Evolutionary conservation across 2,797 vertebrate genomes (phyloP).

Genomic region (Notolepis coatsorum): DNA sequence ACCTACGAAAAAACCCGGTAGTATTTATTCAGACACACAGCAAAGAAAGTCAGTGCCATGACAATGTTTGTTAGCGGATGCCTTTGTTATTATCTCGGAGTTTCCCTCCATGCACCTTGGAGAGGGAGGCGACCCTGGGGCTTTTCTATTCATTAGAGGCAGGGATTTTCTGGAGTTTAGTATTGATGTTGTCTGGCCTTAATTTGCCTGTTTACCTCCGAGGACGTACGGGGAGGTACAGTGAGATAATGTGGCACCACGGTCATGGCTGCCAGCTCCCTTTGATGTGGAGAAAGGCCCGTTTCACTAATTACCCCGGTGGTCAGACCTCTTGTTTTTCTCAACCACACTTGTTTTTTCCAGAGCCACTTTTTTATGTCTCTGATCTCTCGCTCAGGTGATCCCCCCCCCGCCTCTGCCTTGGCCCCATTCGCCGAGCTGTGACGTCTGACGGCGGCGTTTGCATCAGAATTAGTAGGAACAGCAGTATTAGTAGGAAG

Average conservation of each 20-base stretch:
- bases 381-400: slow-evolving; percentile 39
- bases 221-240: slow-evolving; percentile 64
- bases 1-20: slow-evolving; percentile 1
- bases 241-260: slow-evolving; percentile 71
- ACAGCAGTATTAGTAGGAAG: no score
- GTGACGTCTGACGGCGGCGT: slow-evolving; percentile 61
- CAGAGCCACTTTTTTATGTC: slow-evolving; percentile 45
- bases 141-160: slow-evolving; percentile 50
- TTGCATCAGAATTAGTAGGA: slow-evolving; percentile 77
- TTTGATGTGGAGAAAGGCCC: slow-evolving; percentile 74
- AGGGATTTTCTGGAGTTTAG: slow-evolving; percentile 57
- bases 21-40: slow-evolving; percentile 18
- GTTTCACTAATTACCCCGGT: slow-evolving; percentile 76
- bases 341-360: no score
- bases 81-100: slow-evolving; percentile 35
- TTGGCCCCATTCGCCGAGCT: slow-evolving; percentile 41
- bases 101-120: slow-evolving; percentile 42
- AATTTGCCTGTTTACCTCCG: slow-evolving; percentile 70
- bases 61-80: slow-evolving; percentile 26
- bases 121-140: slow-evolving; percentile 52
- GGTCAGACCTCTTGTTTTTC: slow-evolving; percentile 63
- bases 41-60: slow-evolving; percentile 11
- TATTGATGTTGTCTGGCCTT: slow-evolving; percentile 66
- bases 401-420: slow-evolving; percentile 37
- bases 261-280: slow-evolving; percentile 66